These are phyloP conservation scores for Tachysurus vachellii DNA, from an alignment of 2,113 vertebrate species.

Conservation along the genomic window DNA sequence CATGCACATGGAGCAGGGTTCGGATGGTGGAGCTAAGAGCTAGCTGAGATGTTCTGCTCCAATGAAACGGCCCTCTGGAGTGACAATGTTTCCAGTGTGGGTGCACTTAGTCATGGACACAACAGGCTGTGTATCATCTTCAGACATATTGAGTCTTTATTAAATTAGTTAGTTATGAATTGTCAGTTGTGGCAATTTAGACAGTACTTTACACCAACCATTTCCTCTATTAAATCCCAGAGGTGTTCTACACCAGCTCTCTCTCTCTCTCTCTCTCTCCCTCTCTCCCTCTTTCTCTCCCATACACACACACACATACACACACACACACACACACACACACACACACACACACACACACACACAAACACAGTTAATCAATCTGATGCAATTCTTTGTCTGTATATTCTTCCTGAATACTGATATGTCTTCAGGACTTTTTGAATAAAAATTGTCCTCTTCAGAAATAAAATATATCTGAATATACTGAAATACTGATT, in stretches of 20 bases:
- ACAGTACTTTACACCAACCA: background rate
- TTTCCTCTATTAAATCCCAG: background rate
- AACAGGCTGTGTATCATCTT: background rate
- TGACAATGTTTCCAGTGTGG: background rate
- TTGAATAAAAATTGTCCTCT: background rate
- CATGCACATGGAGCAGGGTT: too few species aligned
- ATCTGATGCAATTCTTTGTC: background rate
- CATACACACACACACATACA: too few species aligned
- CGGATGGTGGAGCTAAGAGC: background rate
- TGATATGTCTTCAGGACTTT: background rate
- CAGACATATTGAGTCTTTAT: slow-evolving; percentile 1
- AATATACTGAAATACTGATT: background rate
- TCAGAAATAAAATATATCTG: background rate
- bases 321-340: too few species aligned
- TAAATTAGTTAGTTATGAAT: slow-evolving; percentile 7
- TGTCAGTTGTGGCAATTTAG: slow-evolving; percentile 10
- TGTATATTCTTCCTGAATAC: background rate
- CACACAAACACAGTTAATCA: background rate
- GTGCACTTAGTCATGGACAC: background rate
- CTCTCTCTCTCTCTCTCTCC: background rate
- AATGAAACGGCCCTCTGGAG: background rate
- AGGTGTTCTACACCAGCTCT: background rate
- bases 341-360: too few species aligned
- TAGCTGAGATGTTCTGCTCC: background rate
- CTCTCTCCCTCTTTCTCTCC: background rate